These are phyloP conservation scores for Polydrusus cervinus DNA, from an alignment of 2,888 invertebrate species.

Conservation along the genomic window DNA sequence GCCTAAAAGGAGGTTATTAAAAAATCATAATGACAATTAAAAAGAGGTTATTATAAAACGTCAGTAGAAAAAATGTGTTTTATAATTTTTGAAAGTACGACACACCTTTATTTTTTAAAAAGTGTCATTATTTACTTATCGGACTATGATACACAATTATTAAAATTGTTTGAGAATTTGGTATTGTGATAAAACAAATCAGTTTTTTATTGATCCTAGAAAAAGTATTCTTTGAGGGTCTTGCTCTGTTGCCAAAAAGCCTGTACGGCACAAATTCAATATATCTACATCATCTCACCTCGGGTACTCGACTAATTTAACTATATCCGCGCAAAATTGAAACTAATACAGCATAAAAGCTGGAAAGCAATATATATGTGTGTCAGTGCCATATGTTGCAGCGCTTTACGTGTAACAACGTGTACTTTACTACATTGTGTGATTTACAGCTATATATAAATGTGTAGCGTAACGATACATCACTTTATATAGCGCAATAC, in stretches of 20 bases:
- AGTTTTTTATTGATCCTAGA: background rate
- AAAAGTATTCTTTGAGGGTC: too few species aligned
- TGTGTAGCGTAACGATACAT: background rate
- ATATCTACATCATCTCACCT: too few species aligned
- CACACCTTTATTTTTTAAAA: background rate
- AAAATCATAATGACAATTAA: too few species aligned
- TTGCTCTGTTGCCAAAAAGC: too few species aligned
- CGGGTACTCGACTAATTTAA: too few species aligned
- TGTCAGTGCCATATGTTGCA: constrained; percentile 6
- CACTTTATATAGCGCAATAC: background rate
- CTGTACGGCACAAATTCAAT: too few species aligned
- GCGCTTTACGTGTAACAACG: constrained; percentile 14
- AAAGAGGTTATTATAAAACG: too few species aligned
- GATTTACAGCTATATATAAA: constrained; percentile 8
- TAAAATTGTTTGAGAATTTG: too few species aligned
- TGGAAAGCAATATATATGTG: constrained; percentile 14
- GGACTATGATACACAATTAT: background rate
- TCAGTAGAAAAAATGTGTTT: too few species aligned
- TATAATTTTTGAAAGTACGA: background rate
- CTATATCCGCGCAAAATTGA: too few species aligned
- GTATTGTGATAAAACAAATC: background rate
- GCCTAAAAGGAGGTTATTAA: too few species aligned
- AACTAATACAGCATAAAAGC: background rate
- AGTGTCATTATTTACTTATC: background rate
- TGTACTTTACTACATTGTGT: constrained; percentile 12